Evolutionary conservation across 2,797 vertebrate genomes (phyloP).

Genomic region (Typhlichthys eigenmanni): DNA sequence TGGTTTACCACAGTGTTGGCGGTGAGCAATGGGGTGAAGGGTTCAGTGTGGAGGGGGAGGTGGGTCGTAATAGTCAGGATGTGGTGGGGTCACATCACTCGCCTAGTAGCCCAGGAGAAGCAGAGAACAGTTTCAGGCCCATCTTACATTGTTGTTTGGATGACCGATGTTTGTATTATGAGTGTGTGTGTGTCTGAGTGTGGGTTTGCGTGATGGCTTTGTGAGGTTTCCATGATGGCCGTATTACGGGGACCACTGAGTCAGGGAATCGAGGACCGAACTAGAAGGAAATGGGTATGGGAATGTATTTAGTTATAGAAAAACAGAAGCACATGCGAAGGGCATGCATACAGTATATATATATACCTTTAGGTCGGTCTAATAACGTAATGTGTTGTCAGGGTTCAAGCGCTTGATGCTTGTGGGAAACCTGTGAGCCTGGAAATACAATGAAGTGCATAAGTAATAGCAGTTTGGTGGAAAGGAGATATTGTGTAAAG

Average conservation of each 20-base stretch:
- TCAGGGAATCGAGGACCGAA: constrained; percentile 31
- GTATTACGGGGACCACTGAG: constrained; percentile 12
- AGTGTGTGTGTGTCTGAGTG: constrained; percentile 1
- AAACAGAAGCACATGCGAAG: constrained; percentile 36
- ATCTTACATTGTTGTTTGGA: constrained; percentile 34
- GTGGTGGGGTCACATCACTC: constrained; percentile 54
- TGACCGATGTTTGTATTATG: constrained; percentile 53
- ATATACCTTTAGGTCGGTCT: constrained; percentile 46
- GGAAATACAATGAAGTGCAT: constrained; percentile 70
- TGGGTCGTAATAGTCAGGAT: constrained; percentile 57
- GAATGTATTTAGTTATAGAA: constrained; percentile 45
- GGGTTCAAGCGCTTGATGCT: constrained; percentile 60
- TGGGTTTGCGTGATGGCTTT: constrained; percentile 6
- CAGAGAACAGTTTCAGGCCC: constrained; percentile 5
- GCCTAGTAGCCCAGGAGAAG: constrained; percentile 30
- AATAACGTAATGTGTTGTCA: constrained; percentile 50
- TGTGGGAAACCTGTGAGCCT: constrained; percentile 65
- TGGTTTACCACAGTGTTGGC: constrained; percentile 60
- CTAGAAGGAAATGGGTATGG: constrained; percentile 11
- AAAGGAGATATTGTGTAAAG: constrained; percentile 75
- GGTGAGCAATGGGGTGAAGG: constrained; percentile 30
- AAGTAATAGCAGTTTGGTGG: constrained; percentile 59
- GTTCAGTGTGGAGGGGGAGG: constrained; percentile 39
- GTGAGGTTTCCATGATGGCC: constrained; percentile 18
- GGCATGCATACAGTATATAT: constrained; percentile 28